A percentile compares a stretch with the other conserved stretches of the same genome.
Conservation (phyloP, 1,140 invertebrate species). For the Sitobion miscanthi region DNA sequence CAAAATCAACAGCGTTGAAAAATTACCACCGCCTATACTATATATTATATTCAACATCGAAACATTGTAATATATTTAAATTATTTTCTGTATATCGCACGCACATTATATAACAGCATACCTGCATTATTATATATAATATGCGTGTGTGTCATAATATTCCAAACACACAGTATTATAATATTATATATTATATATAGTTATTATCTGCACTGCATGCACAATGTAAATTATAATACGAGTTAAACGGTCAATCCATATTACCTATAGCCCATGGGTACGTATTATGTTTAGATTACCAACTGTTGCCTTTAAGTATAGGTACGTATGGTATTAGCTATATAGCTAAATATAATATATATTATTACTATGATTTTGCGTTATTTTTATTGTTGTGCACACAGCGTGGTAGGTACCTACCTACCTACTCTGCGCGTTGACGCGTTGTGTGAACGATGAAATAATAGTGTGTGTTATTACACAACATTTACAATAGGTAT, state of each 20-base stretch:
- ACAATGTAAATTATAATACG: not conserved
- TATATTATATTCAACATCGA: not conserved
- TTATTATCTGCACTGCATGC: not conserved
- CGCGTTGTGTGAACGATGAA: not conserved
- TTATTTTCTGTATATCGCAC: not conserved
- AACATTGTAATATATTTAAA: slow-evolving; percentile 8
- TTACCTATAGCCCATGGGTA: not conserved
- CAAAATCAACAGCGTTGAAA: slow-evolving; percentile 18
- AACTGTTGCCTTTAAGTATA: slow-evolving; percentile 7
- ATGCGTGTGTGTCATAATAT: not conserved
- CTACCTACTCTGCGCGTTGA: not conserved
- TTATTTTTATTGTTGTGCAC: slow-evolving; percentile 2
- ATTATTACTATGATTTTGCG: not conserved
- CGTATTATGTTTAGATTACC: not conserved
- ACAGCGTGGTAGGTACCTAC: not conserved
- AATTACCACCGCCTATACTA: not conserved
- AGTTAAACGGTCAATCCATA: not conserved
- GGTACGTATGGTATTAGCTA: not conserved
- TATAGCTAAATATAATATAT: not conserved
- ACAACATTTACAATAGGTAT: not conserved
- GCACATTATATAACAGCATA: not conserved
- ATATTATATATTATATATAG: not conserved
- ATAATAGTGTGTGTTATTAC: not conserved
- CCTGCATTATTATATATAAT: not conserved
- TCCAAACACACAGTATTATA: not conserved